Evolutionary conservation across 2,888 invertebrate genomes (phyloP), one percentile per base, ranked within the genome.

Genomic region (Ectropis crepuscularia): DNA sequence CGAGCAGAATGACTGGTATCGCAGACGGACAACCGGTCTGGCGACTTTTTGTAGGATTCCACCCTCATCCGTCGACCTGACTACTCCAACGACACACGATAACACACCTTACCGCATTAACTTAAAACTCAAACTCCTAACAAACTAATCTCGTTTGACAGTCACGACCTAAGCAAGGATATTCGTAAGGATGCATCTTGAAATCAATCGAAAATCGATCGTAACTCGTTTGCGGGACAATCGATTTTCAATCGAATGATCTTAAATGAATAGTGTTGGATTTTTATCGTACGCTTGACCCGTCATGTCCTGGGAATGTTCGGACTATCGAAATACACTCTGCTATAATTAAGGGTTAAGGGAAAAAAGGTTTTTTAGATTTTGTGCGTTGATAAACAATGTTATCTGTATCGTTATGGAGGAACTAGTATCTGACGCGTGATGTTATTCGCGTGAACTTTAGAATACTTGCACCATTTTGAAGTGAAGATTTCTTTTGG

Each of bases 291-390:
- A 75, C 79, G 78, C 83, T 87, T 89, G 89, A 90, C 90, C 90
- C 87, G 88, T 88, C 87, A 87, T 85, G 86, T 86, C 89, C 89
- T 89, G 90, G 81, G 90, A 90, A 89, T 87, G 86, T 83, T 86
- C 74, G 80, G 83, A 81, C 81, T 85, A 87, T 87, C 83, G 76
- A 77, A 80, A 46, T 54, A 54, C 54, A 55, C 55, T 12, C 55
- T 55, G 16, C 5, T 39, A 28, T 73, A 70, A 72, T 68, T 72
- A 67, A 9, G 45, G 16, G 28, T 47, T 47, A 16, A 47, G 16
- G 16, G 16, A 43, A 41, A 7, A 10, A 41, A 41, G 10, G 41
- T 45, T 11, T 45, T 45, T 45, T 5, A 45, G 11, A 45, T 45
- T 9, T n/a, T 45, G 45, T 28, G 45, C 45, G 11, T 45, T 45